phyloP scores from a whole-genome alignment of 23 tunicate species.

The Halocynthia roretzi region DNA sequence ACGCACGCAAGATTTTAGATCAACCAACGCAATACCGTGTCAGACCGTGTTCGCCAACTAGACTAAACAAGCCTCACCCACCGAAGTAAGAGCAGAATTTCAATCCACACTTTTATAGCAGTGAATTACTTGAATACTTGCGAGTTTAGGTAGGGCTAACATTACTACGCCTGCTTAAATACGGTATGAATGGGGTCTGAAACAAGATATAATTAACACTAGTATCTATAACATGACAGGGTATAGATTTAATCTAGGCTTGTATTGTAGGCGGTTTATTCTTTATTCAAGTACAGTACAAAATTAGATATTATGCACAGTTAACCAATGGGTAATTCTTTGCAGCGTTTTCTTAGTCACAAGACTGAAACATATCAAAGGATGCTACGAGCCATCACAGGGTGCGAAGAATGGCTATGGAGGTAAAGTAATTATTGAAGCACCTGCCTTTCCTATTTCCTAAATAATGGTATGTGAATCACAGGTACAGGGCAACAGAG shows the following conservation, averaged over 20 bases:
- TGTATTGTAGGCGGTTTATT: too few species aligned
- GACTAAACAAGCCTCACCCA: slow-evolving; percentile 85
- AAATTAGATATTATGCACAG: too few species aligned
- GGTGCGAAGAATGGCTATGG: slow-evolving; percentile 30
- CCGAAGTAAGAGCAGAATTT: slow-evolving; percentile 34
- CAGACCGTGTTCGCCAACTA: slow-evolving; percentile 65
- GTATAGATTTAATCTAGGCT: too few species aligned
- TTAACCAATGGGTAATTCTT: neutral
- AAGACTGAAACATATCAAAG: slow-evolving; percentile 48
- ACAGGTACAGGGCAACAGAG: neutral
- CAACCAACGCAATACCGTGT: slow-evolving; percentile 60
- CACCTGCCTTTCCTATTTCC: too few species aligned
- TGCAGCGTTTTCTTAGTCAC: slow-evolving; percentile 79
- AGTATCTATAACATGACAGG: too few species aligned
- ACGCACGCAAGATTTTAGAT: slow-evolving; percentile 53
- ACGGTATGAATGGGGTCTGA: too few species aligned
- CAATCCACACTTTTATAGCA: neutral
- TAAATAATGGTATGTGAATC: neutral
- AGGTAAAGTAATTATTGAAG: slow-evolving; percentile 2
- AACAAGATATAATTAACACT: too few species aligned
- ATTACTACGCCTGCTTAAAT: too few species aligned
- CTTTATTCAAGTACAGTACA: too few species aligned
- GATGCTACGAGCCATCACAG: slow-evolving; percentile 44
- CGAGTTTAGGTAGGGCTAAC: neutral
- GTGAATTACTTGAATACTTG: neutral